Evolutionary conservation across 2,888 invertebrate species (phyloP), one percentile per base, ranked within the genome.

Genomic region (Trimorus sp.): DNA sequence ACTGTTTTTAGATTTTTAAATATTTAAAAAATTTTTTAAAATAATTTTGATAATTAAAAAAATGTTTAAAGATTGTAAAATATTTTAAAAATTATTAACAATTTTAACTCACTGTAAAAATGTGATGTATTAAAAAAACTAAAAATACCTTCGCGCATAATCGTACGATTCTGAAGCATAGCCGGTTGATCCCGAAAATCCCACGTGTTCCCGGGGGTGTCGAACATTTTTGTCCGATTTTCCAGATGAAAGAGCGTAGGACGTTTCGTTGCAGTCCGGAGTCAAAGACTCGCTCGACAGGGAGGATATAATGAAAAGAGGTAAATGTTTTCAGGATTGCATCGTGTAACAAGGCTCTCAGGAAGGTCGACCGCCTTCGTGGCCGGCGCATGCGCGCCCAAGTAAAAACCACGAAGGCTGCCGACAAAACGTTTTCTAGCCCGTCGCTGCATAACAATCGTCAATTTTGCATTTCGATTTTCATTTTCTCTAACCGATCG

Each of bases 361-460:
- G 87, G 89, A 89, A 89, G 89, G 89, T 89, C 89, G 88, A 87
- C 86, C 81, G 87, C 85, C 87, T 86, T 84, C 73, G 79, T 60
- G 82, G 86, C 85, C 84, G 71, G 85, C 84, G 84, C 85, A 84
- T 77, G 82, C 84, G 83, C 81, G 79, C 16, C 79, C 76, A 75
- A 70, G 79, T 81, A 81, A 71, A 79, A 74, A 70, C 63, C 58
- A 68, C 79, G 77, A 40, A 74, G 75, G 65, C 70, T 77, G 73
- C 80, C 71, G 76, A 68, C 77, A 73, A 84, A 81, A 84, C 77
- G 74, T 74, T 73, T 80, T 73, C 76, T 62, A 79, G 76, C 76
- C 69, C 70, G 73, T 76, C n/a, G 26, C 79, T 69, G 60, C 73
- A 69, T 77, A 77, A 83, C 78, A 78, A 81, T 81, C 60, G 78